Evolutionary conservation across 2,113 vertebrate species (phyloP).

Genomic region (Cacatua alba): DNA sequence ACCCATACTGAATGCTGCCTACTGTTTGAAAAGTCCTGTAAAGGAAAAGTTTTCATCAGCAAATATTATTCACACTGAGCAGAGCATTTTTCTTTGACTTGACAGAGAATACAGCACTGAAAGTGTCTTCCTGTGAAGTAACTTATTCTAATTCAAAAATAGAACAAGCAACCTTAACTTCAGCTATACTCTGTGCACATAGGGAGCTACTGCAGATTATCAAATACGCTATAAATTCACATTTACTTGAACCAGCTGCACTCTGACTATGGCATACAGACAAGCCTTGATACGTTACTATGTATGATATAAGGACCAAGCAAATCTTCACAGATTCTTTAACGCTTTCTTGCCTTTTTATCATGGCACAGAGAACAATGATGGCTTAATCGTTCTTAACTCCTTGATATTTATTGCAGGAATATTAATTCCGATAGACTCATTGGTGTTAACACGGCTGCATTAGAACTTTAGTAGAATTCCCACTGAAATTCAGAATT

Average conservation of each 20-base stretch:
- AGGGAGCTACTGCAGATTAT: background rate
- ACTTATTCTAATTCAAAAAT: background rate
- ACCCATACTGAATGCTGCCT: background rate
- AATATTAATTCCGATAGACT: slow-evolving; percentile 64
- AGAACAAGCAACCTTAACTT: background rate
- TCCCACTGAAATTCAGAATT: slow-evolving; percentile 62
- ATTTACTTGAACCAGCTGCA: background rate
- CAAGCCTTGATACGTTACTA: background rate
- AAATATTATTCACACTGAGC: background rate
- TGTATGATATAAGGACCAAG: background rate
- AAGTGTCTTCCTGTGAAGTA: background rate
- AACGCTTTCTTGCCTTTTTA: background rate
- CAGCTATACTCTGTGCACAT: background rate
- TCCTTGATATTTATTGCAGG: slow-evolving; percentile 59
- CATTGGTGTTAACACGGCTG: slow-evolving; percentile 50
- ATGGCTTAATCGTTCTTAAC: slow-evolving; percentile 52
- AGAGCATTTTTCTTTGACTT: background rate
- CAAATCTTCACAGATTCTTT: slow-evolving; percentile 23
- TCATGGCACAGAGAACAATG: slow-evolving; percentile 34
- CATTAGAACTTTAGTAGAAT: slow-evolving; percentile 51
- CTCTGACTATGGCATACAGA: background rate
- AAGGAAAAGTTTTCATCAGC: background rate
- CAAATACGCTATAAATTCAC: background rate
- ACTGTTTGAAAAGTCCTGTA: background rate
- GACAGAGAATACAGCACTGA: background rate